Conservation (phyloP, 2,888 invertebrate genomes). For the Epinotia bilunana region DNA sequence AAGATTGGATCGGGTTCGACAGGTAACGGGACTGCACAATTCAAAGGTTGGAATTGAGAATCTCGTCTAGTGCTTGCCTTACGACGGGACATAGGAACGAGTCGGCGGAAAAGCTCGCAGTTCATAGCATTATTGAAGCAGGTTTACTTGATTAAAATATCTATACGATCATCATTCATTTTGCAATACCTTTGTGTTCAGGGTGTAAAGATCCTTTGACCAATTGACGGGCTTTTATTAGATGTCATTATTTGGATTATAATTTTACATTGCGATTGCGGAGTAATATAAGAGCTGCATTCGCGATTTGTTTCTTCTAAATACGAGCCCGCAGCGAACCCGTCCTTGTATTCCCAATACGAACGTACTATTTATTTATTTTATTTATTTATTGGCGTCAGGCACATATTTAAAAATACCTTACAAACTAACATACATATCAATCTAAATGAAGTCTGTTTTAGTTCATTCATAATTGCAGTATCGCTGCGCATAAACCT, state of each 20-base stretch:
- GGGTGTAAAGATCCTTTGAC: neutral
- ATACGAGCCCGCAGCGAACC: too few relatives aligned
- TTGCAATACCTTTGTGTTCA: neutral
- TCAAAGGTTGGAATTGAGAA: constrained; percentile 44
- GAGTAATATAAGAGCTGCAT: too few relatives aligned
- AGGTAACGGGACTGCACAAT: constrained; percentile 42
- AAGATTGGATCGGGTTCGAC: constrained; percentile 43
- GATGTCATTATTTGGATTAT: too few relatives aligned
- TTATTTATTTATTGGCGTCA: too few relatives aligned
- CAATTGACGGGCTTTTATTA: neutral
- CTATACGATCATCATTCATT: neutral
- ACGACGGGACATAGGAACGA: constrained; percentile 32
- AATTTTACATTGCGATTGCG: neutral
- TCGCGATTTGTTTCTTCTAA: too few relatives aligned
- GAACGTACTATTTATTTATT: too few relatives aligned
- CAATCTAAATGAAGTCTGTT: too few relatives aligned
- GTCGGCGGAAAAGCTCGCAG: constrained; percentile 8
- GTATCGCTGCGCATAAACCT: too few relatives aligned
- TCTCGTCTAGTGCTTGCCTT: constrained; percentile 44
- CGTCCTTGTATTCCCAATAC: too few relatives aligned
- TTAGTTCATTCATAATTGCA: too few relatives aligned
- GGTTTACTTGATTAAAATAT: constrained; percentile 9
- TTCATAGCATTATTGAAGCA: neutral
- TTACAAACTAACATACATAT: too few relatives aligned
- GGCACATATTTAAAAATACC: too few relatives aligned